A percentile compares a stretch with the other conserved stretches of the same genome.
These are phyloP conservation scores for Lepilemur septentrionalis DNA, from an alignment of 2,797 vertebrate species.

Conservation along the genomic window DNA sequence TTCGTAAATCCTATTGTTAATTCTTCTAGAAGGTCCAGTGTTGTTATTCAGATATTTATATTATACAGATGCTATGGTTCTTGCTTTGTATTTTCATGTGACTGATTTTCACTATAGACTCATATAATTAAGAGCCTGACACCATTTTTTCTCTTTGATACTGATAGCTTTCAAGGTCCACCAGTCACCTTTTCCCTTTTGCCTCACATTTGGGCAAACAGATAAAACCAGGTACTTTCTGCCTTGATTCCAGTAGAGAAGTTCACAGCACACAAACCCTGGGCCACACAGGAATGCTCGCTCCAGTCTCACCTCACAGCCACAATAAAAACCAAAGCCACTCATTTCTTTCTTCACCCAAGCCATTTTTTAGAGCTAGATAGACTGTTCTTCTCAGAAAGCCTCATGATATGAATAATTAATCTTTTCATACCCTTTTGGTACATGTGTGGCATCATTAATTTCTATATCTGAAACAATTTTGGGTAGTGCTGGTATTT, in stretches of 20 bases:
- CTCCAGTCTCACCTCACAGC: fast-evolving
- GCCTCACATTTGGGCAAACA: background rate
- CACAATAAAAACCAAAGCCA: background rate
- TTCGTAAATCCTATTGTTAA: background rate
- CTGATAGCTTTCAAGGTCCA: background rate
- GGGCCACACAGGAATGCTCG: background rate
- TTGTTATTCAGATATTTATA: background rate
- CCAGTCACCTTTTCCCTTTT: background rate
- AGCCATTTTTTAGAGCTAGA: background rate
- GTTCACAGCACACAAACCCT: background rate
- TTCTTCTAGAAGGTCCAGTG: background rate
- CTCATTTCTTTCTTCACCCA: background rate
- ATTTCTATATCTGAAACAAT: background rate
- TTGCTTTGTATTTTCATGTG: background rate
- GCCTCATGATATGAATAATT: background rate
- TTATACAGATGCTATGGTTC: background rate
- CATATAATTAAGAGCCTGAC: background rate
- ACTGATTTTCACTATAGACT: background rate
- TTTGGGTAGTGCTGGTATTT: background rate
- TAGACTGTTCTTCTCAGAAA: background rate
- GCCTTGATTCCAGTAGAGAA: background rate
- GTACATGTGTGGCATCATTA: background rate
- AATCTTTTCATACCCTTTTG: background rate
- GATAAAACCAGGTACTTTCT: background rate
- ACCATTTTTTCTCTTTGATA: background rate